These are phyloP conservation scores for Cephus cinctus DNA, from an alignment of 1,140 invertebrate species.

Conservation along the genomic window DNA sequence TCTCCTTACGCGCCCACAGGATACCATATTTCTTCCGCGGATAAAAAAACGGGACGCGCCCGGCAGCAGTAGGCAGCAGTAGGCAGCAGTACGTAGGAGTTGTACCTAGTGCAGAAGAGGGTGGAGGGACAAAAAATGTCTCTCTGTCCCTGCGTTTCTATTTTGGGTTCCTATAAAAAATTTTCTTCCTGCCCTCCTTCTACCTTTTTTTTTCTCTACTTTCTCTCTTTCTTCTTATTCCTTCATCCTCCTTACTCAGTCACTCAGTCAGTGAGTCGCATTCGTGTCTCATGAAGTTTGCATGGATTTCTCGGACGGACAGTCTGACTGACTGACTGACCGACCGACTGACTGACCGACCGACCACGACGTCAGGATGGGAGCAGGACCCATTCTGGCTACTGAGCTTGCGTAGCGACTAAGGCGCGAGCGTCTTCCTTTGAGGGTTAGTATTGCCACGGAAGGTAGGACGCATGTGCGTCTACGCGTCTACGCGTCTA, in stretches of 20 bases:
- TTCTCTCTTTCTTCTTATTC: not conserved
- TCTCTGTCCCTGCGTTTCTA: not conserved
- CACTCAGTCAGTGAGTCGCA: not conserved
- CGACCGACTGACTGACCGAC: no score
- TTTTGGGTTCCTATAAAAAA: not conserved
- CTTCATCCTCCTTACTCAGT: not conserved
- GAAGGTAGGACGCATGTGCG: no score
- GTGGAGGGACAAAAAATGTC: not conserved
- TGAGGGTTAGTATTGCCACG: no score
- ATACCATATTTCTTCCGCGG: conserved; percentile 38
- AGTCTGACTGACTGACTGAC: no score
- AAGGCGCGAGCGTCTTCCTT: no score
- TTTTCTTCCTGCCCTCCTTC: not conserved
- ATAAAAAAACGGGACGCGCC: conserved; percentile 23
- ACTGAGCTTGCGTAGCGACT: no score
- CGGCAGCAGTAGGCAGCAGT: not conserved
- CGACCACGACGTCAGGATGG: no score
- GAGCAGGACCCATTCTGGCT: no score
- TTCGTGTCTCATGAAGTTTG: not conserved
- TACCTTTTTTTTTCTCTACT: not conserved
- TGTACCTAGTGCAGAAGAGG: not conserved
- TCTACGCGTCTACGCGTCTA: no score
- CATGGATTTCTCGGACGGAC: no score
- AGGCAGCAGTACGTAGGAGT: not conserved
- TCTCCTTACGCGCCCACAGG: conserved; percentile 23